A percentile compares a stretch with the other conserved stretches of the same genome.
Evolutionary conservation across 2,113 vertebrate genomes (phyloP).

Genomic region (Falcunculus frontatus): DNA sequence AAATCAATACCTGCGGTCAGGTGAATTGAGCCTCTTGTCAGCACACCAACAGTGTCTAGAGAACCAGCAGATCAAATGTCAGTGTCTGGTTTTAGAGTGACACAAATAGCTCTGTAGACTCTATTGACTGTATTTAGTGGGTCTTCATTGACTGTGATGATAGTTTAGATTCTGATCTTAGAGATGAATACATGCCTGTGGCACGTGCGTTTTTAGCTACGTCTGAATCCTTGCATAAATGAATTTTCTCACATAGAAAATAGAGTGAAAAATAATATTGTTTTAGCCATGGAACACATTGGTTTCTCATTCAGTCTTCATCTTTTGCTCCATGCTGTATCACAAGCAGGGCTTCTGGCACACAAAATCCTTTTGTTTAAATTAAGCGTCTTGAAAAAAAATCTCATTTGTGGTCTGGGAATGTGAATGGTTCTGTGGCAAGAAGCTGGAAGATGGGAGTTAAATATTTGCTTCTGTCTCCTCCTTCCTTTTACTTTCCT

Average conservation of each 20-base stretch:
- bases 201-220: accelerated
- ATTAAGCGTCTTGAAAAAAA: neutral
- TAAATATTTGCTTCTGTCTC: neutral
- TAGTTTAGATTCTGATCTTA: neutral
- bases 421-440: neutral
- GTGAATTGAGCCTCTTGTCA: neutral
- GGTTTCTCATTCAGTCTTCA: neutral
- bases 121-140: neutral
- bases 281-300: neutral
- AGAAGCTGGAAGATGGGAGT: neutral
- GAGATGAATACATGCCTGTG: neutral
- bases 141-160: neutral
- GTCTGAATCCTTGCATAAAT: neutral
- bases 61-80: neutral
- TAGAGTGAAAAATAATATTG: neutral
- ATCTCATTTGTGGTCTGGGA: neutral
- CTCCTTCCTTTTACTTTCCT: neutral
- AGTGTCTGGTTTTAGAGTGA: neutral
- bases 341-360: neutral
- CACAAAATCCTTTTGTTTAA: neutral
- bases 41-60: neutral
- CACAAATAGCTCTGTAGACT: neutral
- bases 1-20: neutral
- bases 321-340: neutral
- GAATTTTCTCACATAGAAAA: neutral